Percentiles rank a stretch among this genome's conserved stretches.
These are phyloP conservation scores for Stomatorhinus ivindoensis DNA, from an alignment of 2,113 vertebrate species.

Conservation along the genomic window DNA sequence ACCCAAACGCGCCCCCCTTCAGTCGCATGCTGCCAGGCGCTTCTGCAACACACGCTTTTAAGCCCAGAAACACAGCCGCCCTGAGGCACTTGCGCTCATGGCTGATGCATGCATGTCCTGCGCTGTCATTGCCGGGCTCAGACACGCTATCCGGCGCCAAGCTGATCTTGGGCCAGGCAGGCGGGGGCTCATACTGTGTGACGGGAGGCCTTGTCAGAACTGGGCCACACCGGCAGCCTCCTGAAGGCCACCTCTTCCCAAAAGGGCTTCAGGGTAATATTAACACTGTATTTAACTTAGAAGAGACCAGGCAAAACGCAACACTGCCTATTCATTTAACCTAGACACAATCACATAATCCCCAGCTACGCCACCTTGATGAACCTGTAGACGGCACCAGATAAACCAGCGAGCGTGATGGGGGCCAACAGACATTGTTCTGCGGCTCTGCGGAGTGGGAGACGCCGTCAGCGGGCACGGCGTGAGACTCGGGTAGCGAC, in stretches of 20 bases:
- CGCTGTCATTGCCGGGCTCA: background rate
- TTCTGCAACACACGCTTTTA: background rate
- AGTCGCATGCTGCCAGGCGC: slow-evolving; percentile 8
- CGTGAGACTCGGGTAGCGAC: background rate
- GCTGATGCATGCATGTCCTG: background rate
- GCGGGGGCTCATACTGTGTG: background rate
- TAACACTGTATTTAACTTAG: background rate
- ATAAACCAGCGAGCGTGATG: background rate
- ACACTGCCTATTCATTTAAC: background rate
- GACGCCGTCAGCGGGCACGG: background rate
- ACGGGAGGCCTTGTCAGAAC: background rate
- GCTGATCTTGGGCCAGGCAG: background rate
- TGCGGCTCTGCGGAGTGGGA: background rate
- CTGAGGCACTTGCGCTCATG: background rate
- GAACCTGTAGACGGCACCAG: background rate
- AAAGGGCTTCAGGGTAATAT: background rate
- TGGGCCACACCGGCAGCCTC: background rate
- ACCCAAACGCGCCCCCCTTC: background rate
- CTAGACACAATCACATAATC: background rate
- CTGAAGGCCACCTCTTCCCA: background rate
- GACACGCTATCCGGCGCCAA: background rate
- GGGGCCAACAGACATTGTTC: background rate
- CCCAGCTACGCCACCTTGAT: background rate
- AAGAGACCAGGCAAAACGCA: background rate
- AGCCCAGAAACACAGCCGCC: background rate